Base-by-base conservation (phyloP, 2,888 invertebrate species). In the Cryptus armator region DNA sequence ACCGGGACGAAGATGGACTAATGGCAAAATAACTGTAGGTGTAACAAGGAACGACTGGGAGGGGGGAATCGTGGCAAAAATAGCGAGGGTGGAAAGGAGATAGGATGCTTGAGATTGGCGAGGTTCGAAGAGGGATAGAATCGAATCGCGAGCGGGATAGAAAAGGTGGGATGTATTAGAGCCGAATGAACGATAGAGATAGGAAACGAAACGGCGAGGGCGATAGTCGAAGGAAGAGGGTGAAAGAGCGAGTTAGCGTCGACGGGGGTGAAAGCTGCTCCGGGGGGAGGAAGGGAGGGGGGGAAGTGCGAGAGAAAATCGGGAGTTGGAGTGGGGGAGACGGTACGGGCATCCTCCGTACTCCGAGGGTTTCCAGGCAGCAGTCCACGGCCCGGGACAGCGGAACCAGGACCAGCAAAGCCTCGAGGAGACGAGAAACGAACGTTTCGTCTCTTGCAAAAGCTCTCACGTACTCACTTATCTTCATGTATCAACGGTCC, bases 351-450 rank as follows among this genome's bases (percentile, higher is more conserved):
- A 89, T 86, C 89, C 86, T 90, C 91, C 90, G 92, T 91, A 92
- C 88, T 89, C 90, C 90, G 90, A 91, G 91, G 91, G 90, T 91
- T 91, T 92, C 92, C 90, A 91, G 91, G 91, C 91, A 91, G 90
- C 91, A 93, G 93, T 93, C 91, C 92, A 91, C 91, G 92, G 92
- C 92, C 93, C 92, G 92, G 92, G 93, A 92, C 91, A 91, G 91
- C 89, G 90, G 90, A 91, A 92, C 90, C 92, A 91, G 91, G 92
- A 92, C 90, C 91, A 90, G 86, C 89, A 59, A 59, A 85, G 85
- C 72, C 87, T 84, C 80, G 67, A 76, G 80, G 71, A 86, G 51
- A 78, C 74, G 44, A 51, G 59, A 72, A 24, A 62, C 59, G 59
- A 59, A 32, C 29, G 48, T 48, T n/a, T 29, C 59, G 59, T 32